These are phyloP conservation scores for Parapristionchus giblindavisi DNA, from an alignment of 2,888 invertebrate genomes.

Conservation along the genomic window DNA sequence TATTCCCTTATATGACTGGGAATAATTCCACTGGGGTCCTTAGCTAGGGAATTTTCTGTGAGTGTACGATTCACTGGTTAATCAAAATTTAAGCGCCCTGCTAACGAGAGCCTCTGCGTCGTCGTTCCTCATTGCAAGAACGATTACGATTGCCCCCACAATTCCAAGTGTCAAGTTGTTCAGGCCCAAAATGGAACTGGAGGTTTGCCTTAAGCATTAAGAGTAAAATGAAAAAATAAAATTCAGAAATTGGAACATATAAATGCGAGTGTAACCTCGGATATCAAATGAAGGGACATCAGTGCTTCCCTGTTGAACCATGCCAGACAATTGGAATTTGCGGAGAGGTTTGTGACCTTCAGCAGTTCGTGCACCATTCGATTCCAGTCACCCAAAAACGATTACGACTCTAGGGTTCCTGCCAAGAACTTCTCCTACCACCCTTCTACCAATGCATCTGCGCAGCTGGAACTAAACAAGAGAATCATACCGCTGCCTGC, in stretches of 20 bases:
- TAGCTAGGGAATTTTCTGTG: no score
- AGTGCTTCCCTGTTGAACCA: conserved; percentile 27
- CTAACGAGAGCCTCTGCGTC: conserved; percentile 29
- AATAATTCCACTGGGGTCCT: no score
- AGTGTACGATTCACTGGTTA: no score
- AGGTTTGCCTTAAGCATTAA: no score
- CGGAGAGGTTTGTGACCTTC: conserved; percentile 28
- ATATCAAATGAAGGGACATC: conserved; percentile 32
- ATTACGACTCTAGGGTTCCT: conserved; percentile 4
- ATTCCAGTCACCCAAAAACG: neutral
- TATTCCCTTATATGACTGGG: no score
- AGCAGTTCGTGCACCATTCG: neutral
- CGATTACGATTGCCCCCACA: conserved; percentile 34
- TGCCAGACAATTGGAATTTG: conserved; percentile 24
- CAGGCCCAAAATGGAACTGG: conserved; percentile 37
- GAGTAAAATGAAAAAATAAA: no score
- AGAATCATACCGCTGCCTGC: conserved; percentile 30
- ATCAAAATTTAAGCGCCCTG: conserved; percentile 28
- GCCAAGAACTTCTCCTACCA: neutral
- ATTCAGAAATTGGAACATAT: conserved; percentile 37
- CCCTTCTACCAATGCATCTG: conserved; percentile 38
- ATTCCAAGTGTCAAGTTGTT: conserved; percentile 32
- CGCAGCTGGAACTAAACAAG: conserved; percentile 18
- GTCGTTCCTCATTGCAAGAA: conserved; percentile 38
- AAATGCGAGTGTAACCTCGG: conserved; percentile 21